phyloP scores from a whole-genome alignment of 1,140 invertebrate species.

The Trypoxylus dichotomus region DNA sequence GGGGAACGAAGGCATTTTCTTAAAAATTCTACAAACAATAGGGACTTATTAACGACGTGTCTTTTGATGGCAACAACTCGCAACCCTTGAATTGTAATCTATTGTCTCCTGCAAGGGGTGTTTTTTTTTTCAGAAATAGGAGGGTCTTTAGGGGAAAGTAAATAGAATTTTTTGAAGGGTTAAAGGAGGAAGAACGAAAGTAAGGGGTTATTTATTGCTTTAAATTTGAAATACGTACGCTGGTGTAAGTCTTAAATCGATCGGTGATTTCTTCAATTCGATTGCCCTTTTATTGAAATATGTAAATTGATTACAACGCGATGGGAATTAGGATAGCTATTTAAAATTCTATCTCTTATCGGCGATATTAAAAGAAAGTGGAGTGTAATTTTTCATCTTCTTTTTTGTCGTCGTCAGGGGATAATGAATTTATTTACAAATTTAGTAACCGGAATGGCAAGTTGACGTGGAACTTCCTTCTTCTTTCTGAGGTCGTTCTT shows the following conservation, averaged over 20 bases:
- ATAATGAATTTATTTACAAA: constrained; percentile 29
- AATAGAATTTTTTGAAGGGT: not conserved
- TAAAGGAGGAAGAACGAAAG: not conserved
- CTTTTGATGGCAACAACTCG: not conserved
- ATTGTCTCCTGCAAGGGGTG: not conserved
- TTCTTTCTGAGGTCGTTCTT: not conserved
- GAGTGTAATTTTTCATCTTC: constrained; percentile 22
- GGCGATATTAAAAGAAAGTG: not conserved
- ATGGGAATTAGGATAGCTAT: not conserved
- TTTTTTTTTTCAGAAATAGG: not conserved
- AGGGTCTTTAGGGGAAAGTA: not conserved
- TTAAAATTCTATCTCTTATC: constrained; percentile 11
- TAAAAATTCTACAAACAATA: constrained; percentile 1
- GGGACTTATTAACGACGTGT: constrained; percentile 20
- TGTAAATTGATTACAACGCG: not conserved
- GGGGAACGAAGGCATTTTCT: not conserved
- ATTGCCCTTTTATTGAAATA: not conserved
- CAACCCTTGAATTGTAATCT: not conserved
- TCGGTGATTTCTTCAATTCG: not conserved
- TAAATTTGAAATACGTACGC: not conserved
- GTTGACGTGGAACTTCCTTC: not conserved
- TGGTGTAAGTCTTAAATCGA: not conserved
- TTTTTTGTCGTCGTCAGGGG: not conserved
- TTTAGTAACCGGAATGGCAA: constrained; percentile 2
- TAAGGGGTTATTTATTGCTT: not conserved